A percentile compares a stretch with the other conserved stretches of the same genome.
phyloP scores from a whole-genome alignment of 1,140 invertebrate species.

The Centruroides vittatus region DNA sequence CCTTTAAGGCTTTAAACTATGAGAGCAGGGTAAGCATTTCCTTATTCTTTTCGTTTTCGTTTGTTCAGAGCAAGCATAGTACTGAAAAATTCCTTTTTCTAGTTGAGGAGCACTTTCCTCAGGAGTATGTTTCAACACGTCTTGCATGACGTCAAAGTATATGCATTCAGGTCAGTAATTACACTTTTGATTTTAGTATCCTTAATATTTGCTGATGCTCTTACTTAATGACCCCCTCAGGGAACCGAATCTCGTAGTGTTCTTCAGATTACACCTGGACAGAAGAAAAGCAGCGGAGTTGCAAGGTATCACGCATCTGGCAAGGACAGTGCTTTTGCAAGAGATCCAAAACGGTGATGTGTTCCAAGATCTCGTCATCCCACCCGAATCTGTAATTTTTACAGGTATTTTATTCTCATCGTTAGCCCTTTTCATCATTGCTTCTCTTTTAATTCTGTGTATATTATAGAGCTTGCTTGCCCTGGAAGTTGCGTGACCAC shows the following conservation, averaged over 20 bases:
- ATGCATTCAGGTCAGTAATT: constrained; percentile 34
- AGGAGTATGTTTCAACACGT: constrained; percentile 41
- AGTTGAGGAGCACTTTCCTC: constrained; percentile 35
- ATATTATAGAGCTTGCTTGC: too few species aligned
- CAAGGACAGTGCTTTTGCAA: too few species aligned
- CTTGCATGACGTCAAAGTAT: constrained; percentile 44
- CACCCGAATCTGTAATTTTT: too few species aligned
- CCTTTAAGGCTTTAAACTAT: constrained; percentile 44
- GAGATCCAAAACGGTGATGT: too few species aligned
- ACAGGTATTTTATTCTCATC: too few species aligned
- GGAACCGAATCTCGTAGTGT: constrained; percentile 40
- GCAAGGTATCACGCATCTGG: too few species aligned
- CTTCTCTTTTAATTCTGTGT: too few species aligned
- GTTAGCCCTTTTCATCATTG: too few species aligned
- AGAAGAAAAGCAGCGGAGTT: constrained; percentile 43
- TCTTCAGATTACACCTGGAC: constrained; percentile 56
- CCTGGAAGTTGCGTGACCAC: too few species aligned
- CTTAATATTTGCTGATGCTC: neutral
- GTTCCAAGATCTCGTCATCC: too few species aligned
- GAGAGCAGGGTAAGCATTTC: constrained; percentile 38
- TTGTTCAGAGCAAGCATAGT: neutral
- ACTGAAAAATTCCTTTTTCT: constrained; percentile 14
- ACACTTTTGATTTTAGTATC: constrained; percentile 19
- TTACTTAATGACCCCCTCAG: neutral
- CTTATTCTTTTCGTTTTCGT: neutral